These are phyloP conservation scores for Cheiracanthium punctorium DNA, from an alignment of 2,888 invertebrate genomes.

Conservation along the genomic window DNA sequence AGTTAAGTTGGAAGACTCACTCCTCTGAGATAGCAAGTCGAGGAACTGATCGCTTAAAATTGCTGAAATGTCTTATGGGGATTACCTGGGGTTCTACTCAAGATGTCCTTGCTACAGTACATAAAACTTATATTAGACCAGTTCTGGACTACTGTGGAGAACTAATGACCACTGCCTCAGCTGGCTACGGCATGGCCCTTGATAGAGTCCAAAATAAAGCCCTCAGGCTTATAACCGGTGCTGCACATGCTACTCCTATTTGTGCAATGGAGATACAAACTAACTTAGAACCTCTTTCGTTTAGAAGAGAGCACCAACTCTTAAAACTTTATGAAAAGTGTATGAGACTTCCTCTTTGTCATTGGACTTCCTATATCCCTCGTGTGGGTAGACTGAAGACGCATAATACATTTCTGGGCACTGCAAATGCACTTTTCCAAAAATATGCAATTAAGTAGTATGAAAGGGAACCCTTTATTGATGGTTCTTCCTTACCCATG, in stretches of 20 bases:
- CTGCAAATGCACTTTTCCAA: no score
- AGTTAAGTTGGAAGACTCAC: not conserved
- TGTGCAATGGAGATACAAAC: no score
- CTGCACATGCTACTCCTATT: not conserved
- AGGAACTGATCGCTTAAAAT: not conserved
- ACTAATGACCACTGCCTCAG: not conserved
- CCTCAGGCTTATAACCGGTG: not conserved
- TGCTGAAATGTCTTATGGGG: not conserved
- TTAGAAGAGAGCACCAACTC: not conserved
- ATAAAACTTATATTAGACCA: slow-evolving; percentile 2
- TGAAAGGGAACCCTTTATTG: no score
- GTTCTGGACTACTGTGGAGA: not conserved
- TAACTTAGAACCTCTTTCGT: not conserved
- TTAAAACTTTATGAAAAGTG: not conserved
- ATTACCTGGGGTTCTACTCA: slow-evolving; percentile 1
- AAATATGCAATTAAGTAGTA: no score
- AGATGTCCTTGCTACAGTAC: not conserved
- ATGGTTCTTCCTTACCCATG: no score
- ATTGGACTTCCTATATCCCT: not conserved
- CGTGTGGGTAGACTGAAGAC: not conserved
- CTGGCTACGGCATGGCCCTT: not conserved
- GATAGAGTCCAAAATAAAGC: not conserved
- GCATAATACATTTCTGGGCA: not conserved
- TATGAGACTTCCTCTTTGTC: not conserved
- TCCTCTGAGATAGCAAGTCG: not conserved